Conservation (phyloP, 2,888 invertebrate species). For the Syrphus vitripennis region DNA sequence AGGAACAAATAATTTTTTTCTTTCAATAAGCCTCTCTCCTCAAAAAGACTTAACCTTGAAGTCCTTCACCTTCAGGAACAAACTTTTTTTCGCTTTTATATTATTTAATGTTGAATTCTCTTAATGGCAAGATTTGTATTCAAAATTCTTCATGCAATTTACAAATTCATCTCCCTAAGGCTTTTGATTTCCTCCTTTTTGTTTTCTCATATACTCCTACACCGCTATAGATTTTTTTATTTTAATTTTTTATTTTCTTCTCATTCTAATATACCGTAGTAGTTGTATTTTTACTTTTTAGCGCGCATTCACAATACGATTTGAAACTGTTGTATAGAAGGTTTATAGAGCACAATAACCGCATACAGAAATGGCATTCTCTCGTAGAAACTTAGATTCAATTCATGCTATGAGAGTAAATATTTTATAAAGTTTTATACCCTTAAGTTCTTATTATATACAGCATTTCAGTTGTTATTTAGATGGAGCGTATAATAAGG, state of each 20-base stretch:
- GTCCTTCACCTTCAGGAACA: neutral
- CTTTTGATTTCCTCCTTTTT: slow-evolving; percentile 19
- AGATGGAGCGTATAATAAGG: neutral
- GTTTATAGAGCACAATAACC: neutral
- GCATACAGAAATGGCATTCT: neutral
- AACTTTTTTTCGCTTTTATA: neutral
- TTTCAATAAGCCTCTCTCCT: neutral
- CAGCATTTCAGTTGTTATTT: too few relatives aligned
- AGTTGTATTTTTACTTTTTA: neutral
- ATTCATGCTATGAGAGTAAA: neutral
- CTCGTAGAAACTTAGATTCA: neutral
- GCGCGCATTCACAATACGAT: neutral
- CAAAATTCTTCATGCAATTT: slow-evolving; percentile 34
- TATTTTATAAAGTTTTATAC: neutral
- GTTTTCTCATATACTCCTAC: neutral
- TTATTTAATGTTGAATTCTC: neutral
- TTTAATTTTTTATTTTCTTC: neutral
- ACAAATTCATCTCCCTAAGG: slow-evolving; percentile 6
- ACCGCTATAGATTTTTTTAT: neutral
- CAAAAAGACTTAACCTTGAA: slow-evolving; percentile 8
- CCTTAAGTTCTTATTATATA: neutral
- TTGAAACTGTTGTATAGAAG: neutral
- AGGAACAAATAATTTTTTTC: neutral
- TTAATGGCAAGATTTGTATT: slow-evolving; percentile 1
- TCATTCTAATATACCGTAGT: neutral